Conservation (phyloP, 2,888 invertebrate species). For the Synanthedon vespiformis region DNA sequence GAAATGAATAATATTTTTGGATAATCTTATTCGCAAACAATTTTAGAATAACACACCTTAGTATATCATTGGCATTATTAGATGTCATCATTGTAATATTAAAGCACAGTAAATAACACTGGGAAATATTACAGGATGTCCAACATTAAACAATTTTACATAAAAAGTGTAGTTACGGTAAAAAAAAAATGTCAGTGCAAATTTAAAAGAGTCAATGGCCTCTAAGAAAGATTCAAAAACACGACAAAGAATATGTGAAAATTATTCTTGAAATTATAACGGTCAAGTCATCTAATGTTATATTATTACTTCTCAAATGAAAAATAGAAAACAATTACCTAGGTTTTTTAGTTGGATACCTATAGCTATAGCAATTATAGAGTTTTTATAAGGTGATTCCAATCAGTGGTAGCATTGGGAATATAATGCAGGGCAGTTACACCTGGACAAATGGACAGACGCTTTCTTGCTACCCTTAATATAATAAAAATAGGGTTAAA, state of each 20-base stretch:
- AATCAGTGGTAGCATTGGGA: too few species aligned
- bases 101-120: constrained; percentile 3
- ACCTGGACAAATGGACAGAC: too few species aligned
- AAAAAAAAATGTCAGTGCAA: neutral
- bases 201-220: neutral
- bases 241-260: neutral
- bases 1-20: too few species aligned
- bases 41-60: neutral
- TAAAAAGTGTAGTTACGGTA: neutral
- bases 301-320: too few species aligned
- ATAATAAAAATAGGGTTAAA: too few species aligned
- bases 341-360: too few species aligned
- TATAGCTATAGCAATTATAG: too few species aligned
- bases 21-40: neutral
- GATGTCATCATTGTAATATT: neutral
- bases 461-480: too few species aligned
- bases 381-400: too few species aligned
- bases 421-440: too few species aligned
- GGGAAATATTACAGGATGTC: constrained; percentile 24
- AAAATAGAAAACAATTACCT: too few species aligned
- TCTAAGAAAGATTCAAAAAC: neutral
- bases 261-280: neutral
- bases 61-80: neutral
- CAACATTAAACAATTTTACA: constrained; percentile 15
- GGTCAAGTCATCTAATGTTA: too few species aligned